Evolutionary conservation across 2,113 vertebrate species (phyloP), one percentile per base, ranked within the genome.

Genomic region (Recurvirostra avosetta): DNA sequence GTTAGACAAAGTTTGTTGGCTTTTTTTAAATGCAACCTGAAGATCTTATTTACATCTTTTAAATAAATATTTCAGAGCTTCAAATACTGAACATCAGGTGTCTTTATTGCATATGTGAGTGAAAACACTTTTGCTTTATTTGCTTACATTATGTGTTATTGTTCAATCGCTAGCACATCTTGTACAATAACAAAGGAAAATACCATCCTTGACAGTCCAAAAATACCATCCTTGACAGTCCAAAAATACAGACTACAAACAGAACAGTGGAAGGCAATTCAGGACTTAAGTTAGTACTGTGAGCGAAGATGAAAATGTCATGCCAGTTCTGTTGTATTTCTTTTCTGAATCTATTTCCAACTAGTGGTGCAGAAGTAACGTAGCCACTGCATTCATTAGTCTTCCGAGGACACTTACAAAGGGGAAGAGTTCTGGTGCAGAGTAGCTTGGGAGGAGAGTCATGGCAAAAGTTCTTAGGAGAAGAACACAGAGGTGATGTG

Each of bases 121-220:
- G 38, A 76, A 96, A 95, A 65, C 50, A 63, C 17, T 68, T 90
- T 70, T 49, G 45, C 62, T 78, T 78, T 75, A 71, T 82, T 88
- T 90, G 81, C 58, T 90, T 88, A 25, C 68, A 15, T 89, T 87
- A 56, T 34, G 20, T 15, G 20, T 15, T 90, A 36, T 12, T 89
- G 12, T 72, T 87, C 41, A 76, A 12, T 62, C 2, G 4, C 77
- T 70, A 47, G 52, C 38, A 90, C 81, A 83, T 90, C 78, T 88
- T 90, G 74, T 96, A 76, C 62, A 80, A 62, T 92, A 93, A 79
- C 88, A 96, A 88, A 79, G 88, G 63, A 86, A 94, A 95, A 96
- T 88, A 78, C 59, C 15, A 12, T 59, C 52, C 65, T 34, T 30
- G 16, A 50, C 43, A 45, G 43, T 45, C 43, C 43, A 77, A 96